Evolutionary conservation across 1,140 invertebrate genomes (phyloP).

Genomic region (Penaeus japonicus): DNA sequence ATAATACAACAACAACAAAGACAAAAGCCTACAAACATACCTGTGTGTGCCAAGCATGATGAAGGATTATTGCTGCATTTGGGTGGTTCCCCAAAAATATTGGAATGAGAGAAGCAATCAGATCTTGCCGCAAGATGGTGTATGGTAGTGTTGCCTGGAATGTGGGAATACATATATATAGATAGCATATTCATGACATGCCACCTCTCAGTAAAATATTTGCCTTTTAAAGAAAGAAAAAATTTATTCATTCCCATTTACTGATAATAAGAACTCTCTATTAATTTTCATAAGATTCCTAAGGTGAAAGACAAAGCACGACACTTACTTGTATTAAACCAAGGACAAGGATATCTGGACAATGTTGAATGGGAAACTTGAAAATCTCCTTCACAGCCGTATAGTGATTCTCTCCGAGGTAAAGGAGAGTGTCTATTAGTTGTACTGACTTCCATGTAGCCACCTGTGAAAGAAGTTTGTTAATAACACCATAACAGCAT

Average conservation of each 20-base stretch:
- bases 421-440: slow-evolving; percentile 85
- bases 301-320: neutral
- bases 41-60: slow-evolving; percentile 87
- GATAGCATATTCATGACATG: too few species aligned
- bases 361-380: slow-evolving; percentile 90
- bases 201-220: too few species aligned
- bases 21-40: slow-evolving; percentile 58
- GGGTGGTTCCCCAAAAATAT: slow-evolving; percentile 78
- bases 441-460: slow-evolving; percentile 78
- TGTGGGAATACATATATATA: slow-evolving; percentile 59
- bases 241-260: too few species aligned
- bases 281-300: neutral
- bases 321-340: slow-evolving; percentile 82
- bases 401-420: slow-evolving; percentile 85
- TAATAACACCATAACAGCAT: neutral
- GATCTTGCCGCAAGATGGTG: slow-evolving; percentile 47
- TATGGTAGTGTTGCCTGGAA: slow-evolving; percentile 32
- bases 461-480: slow-evolving; percentile 64
- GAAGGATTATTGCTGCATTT: slow-evolving; percentile 90
- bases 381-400: slow-evolving; percentile 87
- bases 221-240: too few species aligned
- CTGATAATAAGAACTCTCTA: too few species aligned
- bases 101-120: slow-evolving; percentile 56
- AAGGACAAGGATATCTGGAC: slow-evolving; percentile 90
- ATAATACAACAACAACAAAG: neutral